phyloP scores from a whole-genome alignment of 2,113 vertebrate genomes.

The Gambusia affinis region DNA sequence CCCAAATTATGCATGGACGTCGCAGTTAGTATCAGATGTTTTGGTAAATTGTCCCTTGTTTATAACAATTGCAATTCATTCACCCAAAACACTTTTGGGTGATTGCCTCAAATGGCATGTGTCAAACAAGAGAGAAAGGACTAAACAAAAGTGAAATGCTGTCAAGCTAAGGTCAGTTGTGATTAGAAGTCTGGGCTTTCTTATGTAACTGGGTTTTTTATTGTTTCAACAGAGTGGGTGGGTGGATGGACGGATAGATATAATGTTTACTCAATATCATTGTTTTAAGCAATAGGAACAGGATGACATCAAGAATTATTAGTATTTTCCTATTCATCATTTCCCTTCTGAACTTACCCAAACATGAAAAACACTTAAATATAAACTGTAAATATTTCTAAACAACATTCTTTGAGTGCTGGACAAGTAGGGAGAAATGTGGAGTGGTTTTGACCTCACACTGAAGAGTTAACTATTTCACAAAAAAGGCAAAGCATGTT shows the following conservation, averaged over 20 bases:
- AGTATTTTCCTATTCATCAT: not conserved
- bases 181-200: constrained; percentile 18
- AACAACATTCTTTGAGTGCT: not conserved
- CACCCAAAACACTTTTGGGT: constrained; percentile 48
- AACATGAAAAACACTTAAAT: not conserved
- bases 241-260: not conserved
- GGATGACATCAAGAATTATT: not conserved
- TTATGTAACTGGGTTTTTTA: constrained; percentile 9
- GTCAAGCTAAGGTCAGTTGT: constrained; percentile 46
- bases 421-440: not conserved
- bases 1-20: constrained; percentile 29
- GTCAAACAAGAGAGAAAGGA: constrained; percentile 36
- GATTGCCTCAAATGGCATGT: constrained; percentile 64
- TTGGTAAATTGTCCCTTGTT: constrained; percentile 59
- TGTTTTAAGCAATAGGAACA: not conserved
- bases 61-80: constrained; percentile 54
- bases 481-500: constrained; percentile 15
- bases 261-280: not conserved
- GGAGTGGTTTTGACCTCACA: not conserved
- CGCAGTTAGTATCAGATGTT: constrained; percentile 60
- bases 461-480: constrained; percentile 29
- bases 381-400: not conserved
- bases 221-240: not conserved
- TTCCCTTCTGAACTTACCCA: not conserved
- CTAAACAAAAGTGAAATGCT: constrained; percentile 44